A percentile compares a stretch with the other conserved stretches of the same genome.
phyloP scores from a whole-genome alignment of 2,888 invertebrate species.

The Chrysopilus asiliformis region DNA sequence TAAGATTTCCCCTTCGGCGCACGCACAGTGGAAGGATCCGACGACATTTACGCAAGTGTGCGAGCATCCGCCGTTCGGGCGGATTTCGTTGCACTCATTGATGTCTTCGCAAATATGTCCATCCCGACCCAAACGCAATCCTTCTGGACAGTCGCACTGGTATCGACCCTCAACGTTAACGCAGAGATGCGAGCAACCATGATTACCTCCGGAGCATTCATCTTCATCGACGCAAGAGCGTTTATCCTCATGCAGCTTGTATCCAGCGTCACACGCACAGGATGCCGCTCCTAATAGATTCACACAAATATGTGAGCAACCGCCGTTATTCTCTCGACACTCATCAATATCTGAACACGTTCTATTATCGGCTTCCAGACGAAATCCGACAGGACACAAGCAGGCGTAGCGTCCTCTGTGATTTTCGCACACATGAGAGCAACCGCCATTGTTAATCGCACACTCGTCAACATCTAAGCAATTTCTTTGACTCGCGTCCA shows the following conservation, averaged over 20 bases:
- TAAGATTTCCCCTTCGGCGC: constrained; percentile 31
- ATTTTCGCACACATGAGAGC: constrained; percentile 44
- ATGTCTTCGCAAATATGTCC: constrained; percentile 26
- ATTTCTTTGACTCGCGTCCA: constrained; percentile 34
- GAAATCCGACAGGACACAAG: constrained; percentile 36
- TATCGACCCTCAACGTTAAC: constrained; percentile 42
- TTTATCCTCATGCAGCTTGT: constrained; percentile 28
- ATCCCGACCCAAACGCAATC: constrained; percentile 32
- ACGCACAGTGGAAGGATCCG: constrained; percentile 42
- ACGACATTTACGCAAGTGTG: constrained; percentile 33
- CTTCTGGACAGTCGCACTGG: constrained; percentile 42
- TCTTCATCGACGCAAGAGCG: constrained; percentile 36
- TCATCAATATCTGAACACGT: constrained; percentile 43
- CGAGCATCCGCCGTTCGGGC: constrained; percentile 26
- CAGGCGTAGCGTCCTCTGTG: constrained; percentile 39
- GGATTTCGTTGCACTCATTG: constrained; percentile 26
- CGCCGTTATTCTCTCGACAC: constrained; percentile 39
- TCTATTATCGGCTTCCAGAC: constrained; percentile 26
- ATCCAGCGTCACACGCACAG: constrained; percentile 40
- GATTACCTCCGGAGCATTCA: constrained; percentile 33
- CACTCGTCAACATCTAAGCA: constrained; percentile 42
- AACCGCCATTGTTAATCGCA: constrained; percentile 41
- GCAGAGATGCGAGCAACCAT: constrained; percentile 41
- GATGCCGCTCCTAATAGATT: constrained; percentile 44
- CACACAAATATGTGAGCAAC: constrained; percentile 43